Base-by-base conservation (phyloP, 2,113 vertebrate genomes). In the Otus sunia region DNA sequence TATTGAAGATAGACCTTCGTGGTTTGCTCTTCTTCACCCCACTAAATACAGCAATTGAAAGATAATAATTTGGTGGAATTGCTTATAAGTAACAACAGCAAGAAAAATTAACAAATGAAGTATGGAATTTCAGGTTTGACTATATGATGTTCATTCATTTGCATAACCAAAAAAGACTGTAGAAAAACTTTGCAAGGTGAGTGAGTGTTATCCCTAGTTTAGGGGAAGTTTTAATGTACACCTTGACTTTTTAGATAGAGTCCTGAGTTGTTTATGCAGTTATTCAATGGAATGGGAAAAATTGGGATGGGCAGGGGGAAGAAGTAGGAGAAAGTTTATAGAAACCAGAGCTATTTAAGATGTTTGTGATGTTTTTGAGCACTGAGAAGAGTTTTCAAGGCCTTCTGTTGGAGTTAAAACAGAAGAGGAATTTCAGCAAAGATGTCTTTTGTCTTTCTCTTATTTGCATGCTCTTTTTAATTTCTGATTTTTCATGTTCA, bases 41-140 rank as follows among this genome's bases (percentile, higher is more conserved):
- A 18, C 37, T 71, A 82, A 96, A 64, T 56, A 30, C 27, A 62
- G 79, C 2, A 12, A 74, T 36, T 76, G 58, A 50, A 64, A 86
- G 80, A 86, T 92, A 86, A 80, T 80, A 76, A 90, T 80, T 63
- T 55, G 78, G 22, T 86, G 50, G 73, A 58, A 83, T 73, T 87
- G n/a, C 58, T 88, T 72, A 64, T 67, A 71, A 72, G 76, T 73
- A 96, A 62, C 50, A 84, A 45, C n/a, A 85, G 71, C 16, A 82
- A 84, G 62, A 53, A 39, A 77, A 90, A n/a, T 66, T 90, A 86
- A 52, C 52, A 67, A 49, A 55, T 52, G 45, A 59, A 55, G 68
- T 55, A 23, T 63, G 63, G n/a, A 75, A 91, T 75, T 79, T 77
- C 74, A 94, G 60, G 87, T 92, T 92, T 88, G 78, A 92, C 92